Conservation (phyloP, 2,797 vertebrate genomes). For the Macropodus opercularis region DNA sequence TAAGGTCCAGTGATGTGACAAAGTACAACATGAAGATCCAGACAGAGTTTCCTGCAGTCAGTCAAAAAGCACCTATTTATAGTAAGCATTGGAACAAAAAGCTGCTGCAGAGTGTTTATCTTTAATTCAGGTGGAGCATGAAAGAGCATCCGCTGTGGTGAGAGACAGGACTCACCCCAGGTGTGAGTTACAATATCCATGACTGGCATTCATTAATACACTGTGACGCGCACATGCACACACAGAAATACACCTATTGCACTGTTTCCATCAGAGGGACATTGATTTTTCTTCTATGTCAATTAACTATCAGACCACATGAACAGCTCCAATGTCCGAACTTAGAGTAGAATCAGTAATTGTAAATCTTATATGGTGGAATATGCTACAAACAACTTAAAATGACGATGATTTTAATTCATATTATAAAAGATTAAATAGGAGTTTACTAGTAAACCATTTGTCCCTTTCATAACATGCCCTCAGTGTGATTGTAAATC, state of each 20-base stretch:
- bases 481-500: background rate
- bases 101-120: constrained; percentile 64
- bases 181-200: constrained; percentile 75
- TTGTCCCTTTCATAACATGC: background rate
- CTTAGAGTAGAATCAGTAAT: no score
- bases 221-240: constrained; percentile 18
- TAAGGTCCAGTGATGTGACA: constrained; percentile 43
- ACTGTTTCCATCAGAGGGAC: constrained; percentile 35
- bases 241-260: constrained; percentile 15
- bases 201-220: constrained; percentile 60
- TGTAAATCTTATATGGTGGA: background rate
- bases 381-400: background rate
- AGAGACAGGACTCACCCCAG: constrained; percentile 42
- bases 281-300: no score
- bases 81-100: constrained; percentile 64
- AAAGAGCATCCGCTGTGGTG: constrained; percentile 67
- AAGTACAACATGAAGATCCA: constrained; percentile 10
- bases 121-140: constrained; percentile 73
- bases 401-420: background rate
- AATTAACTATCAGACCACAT: constrained; percentile 7
- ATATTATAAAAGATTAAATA: background rate
- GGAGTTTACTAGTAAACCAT: background rate
- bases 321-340: no score
- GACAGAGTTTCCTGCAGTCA: constrained; percentile 48
- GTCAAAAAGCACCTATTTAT: constrained; percentile 65